Base-by-base conservation (phyloP, 2,888 invertebrate species). In the Ectropis crepuscularia region DNA sequence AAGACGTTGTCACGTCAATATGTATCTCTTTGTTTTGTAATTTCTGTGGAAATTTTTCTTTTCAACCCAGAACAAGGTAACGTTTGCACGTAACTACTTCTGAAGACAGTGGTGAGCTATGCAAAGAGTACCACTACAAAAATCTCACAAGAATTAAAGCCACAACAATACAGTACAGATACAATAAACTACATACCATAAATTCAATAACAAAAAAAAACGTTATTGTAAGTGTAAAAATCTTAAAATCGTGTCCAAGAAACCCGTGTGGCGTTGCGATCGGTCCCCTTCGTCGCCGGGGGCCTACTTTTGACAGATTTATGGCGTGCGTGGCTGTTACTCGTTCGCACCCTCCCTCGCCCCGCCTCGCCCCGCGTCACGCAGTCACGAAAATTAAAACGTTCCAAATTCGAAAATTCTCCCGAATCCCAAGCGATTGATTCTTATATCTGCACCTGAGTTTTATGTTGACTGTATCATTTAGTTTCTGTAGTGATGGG, bases 281-380 rank as follows among this genome's bases (percentile, higher is more conserved):
- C 84, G 77, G 82, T 85, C 80, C 84, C 79, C 82, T 81, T 78
- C 82, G 82, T 86, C 82, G 84, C 82, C 78, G 83, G 83, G 85
- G 85, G 86, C 81, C 80, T 79, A 74, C 78, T 77, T 77, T 74
- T 90, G 90, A 89, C 89, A 89, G 90, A 90, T 89, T 89, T 90
- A 90, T 86, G 74, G 87, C 86, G 83, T 85, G 85, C 86, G 87
- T 84, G 86, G 86, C 82, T 78, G 83, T 82, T 81, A 81, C 85
- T 82, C 82, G 81, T 80, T 72, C 77, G 75, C 72, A 69, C 74
- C 69, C 63, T 65, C 63, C 60, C 57, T 68, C 70, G 65, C 61
- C 45, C 57, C 60, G 66, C 63, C 53, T 47, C 61, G 61, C 58
- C 65, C 65, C 65, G 68, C 78, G 70, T 71, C 78, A 77, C 75